A percentile compares a stretch with the other conserved stretches of the same genome.
Conservation (phyloP, 1,140 invertebrate species). For the Hestina assimilis region DNA sequence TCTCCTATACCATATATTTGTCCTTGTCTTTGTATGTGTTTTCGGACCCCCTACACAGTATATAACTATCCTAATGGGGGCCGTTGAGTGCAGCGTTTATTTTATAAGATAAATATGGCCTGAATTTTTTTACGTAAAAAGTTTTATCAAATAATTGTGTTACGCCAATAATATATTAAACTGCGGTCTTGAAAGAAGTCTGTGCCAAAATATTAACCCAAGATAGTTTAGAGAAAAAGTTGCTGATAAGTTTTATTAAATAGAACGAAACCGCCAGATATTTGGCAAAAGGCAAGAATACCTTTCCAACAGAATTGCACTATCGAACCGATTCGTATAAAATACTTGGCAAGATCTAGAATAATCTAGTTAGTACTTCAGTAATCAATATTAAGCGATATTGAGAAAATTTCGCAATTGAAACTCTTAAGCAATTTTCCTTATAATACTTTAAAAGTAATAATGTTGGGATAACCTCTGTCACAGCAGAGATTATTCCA, state of each 20-base stretch:
- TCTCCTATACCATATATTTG: no score
- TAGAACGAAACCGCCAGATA: constrained; percentile 17
- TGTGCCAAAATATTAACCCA: background rate
- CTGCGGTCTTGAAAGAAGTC: background rate
- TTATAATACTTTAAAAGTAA: no score
- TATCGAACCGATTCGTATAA: constrained; percentile 7
- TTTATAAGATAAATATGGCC: background rate
- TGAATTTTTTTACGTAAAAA: background rate
- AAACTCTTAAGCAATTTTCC: no score
- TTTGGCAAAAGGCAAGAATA: constrained; percentile 8
- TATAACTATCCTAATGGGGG: no score
- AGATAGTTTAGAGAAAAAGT: constrained; percentile 12
- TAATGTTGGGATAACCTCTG: no score
- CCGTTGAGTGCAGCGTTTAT: no score
- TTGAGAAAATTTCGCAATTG: background rate
- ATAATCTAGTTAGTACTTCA: constrained; percentile 5
- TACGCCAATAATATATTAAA: background rate
- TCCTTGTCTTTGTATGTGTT: no score
- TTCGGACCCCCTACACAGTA: no score
- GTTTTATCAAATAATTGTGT: no score
- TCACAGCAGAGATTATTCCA: no score
- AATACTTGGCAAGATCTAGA: constrained; percentile 14
- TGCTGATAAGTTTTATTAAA: constrained; percentile 20
- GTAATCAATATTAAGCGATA: constrained; percentile 8
- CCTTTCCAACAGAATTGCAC: constrained; percentile 20